These are phyloP conservation scores for Contarinia nasturtii DNA, from an alignment of 1,140 invertebrate species.

Conservation along the genomic window DNA sequence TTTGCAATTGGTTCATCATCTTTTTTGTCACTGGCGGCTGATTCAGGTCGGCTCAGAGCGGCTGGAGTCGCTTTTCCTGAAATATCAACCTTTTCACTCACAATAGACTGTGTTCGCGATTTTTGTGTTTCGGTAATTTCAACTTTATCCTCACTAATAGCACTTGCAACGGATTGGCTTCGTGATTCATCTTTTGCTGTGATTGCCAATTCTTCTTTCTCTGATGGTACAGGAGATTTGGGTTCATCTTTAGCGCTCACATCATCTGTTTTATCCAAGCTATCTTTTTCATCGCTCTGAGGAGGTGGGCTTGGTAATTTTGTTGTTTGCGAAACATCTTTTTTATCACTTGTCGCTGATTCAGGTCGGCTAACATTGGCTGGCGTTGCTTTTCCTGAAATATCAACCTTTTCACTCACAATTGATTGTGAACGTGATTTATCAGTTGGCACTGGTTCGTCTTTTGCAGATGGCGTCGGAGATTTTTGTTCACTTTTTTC, in stretches of 20 bases:
- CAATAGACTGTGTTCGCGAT: not conserved
- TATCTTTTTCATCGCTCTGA: not conserved
- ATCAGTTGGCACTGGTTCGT: not conserved
- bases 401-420: not conserved
- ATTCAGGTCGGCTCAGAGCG: slow-evolving; percentile 3
- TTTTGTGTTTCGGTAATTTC: not conserved
- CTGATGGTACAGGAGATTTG: not conserved
- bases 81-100: not conserved
- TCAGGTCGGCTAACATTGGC: not conserved
- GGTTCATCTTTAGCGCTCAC: slow-evolving; percentile 2
- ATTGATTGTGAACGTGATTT: not conserved
- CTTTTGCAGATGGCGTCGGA: too few relatives aligned
- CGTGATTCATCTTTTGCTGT: not conserved
- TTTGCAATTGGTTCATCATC: not conserved
- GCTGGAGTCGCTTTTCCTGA: not conserved
- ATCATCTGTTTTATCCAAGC: too few relatives aligned
- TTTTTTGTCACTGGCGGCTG: slow-evolving; percentile 4
- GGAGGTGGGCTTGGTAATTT: not conserved
- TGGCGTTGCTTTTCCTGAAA: not conserved
- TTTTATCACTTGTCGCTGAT: not conserved
- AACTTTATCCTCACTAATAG: not conserved
- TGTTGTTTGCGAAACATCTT: not conserved
- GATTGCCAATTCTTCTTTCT: not conserved
- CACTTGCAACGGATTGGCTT: not conserved
- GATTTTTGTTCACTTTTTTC: too few relatives aligned